Evolutionary conservation across 2,888 invertebrate genomes (phyloP).

Genomic region (Omphaloscelis lunosa): DNA sequence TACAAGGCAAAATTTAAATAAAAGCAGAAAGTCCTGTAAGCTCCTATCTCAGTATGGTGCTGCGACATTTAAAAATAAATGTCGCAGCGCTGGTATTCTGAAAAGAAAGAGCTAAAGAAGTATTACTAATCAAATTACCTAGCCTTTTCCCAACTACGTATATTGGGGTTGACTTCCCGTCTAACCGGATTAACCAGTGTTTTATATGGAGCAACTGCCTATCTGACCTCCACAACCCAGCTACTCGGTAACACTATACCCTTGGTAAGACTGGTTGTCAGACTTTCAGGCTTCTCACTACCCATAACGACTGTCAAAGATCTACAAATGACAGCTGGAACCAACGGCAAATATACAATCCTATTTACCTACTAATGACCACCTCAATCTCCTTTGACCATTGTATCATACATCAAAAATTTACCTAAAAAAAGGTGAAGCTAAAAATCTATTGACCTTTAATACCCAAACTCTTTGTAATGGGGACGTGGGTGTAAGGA

Average conservation of each 20-base stretch:
- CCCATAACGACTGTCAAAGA: not conserved
- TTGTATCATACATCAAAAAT: slow-evolving; percentile 13
- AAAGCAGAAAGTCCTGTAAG: too few species aligned
- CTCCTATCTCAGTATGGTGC: too few species aligned
- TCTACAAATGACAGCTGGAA: not conserved
- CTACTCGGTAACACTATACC: too few species aligned
- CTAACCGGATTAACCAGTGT: not conserved
- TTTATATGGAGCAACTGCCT: not conserved
- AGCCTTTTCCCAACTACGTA: not conserved
- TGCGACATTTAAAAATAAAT: too few species aligned
- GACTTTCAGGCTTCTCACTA: not conserved
- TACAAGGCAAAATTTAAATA: too few species aligned
- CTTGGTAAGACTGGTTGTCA: not conserved
- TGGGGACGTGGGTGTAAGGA: slow-evolving; percentile 20
- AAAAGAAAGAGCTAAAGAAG: not conserved
- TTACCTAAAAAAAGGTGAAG: slow-evolving; percentile 14
- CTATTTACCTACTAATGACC: not conserved
- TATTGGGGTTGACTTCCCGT: not conserved
- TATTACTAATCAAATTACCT: too few species aligned
- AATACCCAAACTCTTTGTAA: slow-evolving; percentile 30
- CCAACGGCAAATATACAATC: not conserved
- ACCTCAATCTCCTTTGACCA: not conserved
- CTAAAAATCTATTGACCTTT: slow-evolving; percentile 44
- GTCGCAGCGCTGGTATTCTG: too few species aligned
- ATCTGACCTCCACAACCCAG: not conserved